A percentile compares a stretch with the other conserved stretches of the same genome.
Evolutionary conservation across 2,888 invertebrate species (phyloP).

Genomic region (Drosophila diplacantha): DNA sequence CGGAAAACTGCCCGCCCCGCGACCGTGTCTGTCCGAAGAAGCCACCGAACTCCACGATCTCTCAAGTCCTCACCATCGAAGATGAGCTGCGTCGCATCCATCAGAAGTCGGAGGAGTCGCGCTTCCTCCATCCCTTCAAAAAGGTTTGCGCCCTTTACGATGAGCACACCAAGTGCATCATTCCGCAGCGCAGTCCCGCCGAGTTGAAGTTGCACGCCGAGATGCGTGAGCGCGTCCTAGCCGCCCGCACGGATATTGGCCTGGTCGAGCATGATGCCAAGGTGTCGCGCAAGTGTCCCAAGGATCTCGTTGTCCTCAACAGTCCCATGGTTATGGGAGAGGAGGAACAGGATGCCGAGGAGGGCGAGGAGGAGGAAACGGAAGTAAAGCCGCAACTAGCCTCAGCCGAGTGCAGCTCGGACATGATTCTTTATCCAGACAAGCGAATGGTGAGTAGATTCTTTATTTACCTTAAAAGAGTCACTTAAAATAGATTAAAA

Average conservation of each 20-base stretch:
- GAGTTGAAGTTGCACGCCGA: slow-evolving; percentile 61
- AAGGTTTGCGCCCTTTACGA: slow-evolving; percentile 61
- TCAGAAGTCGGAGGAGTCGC: slow-evolving; percentile 64
- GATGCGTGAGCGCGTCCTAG: slow-evolving; percentile 62
- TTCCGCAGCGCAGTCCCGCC: slow-evolving; percentile 58
- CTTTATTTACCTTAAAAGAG: background rate
- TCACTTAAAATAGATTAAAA: background rate
- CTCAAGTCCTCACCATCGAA: slow-evolving; percentile 71
- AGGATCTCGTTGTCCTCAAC: slow-evolving; percentile 57
- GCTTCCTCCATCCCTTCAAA: slow-evolving; percentile 54
- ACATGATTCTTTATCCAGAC: slow-evolving; percentile 65
- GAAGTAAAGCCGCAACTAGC: slow-evolving; percentile 62
- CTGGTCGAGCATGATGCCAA: slow-evolving; percentile 61
- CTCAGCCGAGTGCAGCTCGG: slow-evolving; percentile 65
- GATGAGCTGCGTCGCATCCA: slow-evolving; percentile 70
- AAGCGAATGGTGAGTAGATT: slow-evolving; percentile 66
- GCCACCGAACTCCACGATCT: slow-evolving; percentile 56
- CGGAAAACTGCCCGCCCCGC: slow-evolving; percentile 54
- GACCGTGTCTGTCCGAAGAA: slow-evolving; percentile 55
- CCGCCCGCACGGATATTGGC: slow-evolving; percentile 43
- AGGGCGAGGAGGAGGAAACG: slow-evolving; percentile 48
- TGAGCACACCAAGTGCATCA: slow-evolving; percentile 60
- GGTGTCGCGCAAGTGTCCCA: slow-evolving; percentile 44
- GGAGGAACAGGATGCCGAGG: slow-evolving; percentile 45
- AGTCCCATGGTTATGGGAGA: slow-evolving; percentile 61